Base-by-base conservation (phyloP, 2,888 invertebrate genomes). In the Drosophila fulvimacula region DNA sequence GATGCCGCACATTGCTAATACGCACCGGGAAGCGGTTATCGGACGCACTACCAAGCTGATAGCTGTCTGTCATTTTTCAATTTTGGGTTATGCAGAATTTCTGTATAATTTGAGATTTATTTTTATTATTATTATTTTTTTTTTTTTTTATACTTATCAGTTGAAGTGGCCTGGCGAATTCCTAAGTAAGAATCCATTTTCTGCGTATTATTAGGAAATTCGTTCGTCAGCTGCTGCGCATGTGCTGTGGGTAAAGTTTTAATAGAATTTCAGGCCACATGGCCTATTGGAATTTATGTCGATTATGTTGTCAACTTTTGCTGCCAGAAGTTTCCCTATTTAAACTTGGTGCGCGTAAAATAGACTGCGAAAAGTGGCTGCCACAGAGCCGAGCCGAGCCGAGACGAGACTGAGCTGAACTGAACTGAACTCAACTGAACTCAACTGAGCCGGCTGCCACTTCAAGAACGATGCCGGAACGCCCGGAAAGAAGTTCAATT, bases 201-300 rank as follows among this genome's bases (percentile, higher is more conserved):
- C 69, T 67, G 63, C 65, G 59, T 41, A 39, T 55, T 78, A 52
- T 61, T 59, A 48, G 30, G 56, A 71, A 79, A 10, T 48, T 49
- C 32, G 32, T 60, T 38, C 39, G 17, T 65, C 61, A 61, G 64
- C 68, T 68, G 61, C 62, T 64, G 30, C 61, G 79, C 70, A 73
- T 79, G 60, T 58, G 69, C 58, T 49, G 48, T 56, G 17, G 17
- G 30, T 5, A 77, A 85, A 85, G 76, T 85, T 85, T 88, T 85
- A 85, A 85, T 88, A 81, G 85, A 85, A 88, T 83, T 77, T 76
- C 53, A 55, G 69, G 61, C 48, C 63, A 74, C 73, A 79, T 77
- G 78, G 78, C 82, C 88, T 80, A 84, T 82, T 87, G 74, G 75
- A 83, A 88, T 88, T 83, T 88, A 83, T 88, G 80, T 85, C 88